Evolutionary conservation across 2,888 invertebrate species (phyloP), one percentile per base, ranked within the genome.

Genomic region (Caenorhabditis auriculariae): DNA sequence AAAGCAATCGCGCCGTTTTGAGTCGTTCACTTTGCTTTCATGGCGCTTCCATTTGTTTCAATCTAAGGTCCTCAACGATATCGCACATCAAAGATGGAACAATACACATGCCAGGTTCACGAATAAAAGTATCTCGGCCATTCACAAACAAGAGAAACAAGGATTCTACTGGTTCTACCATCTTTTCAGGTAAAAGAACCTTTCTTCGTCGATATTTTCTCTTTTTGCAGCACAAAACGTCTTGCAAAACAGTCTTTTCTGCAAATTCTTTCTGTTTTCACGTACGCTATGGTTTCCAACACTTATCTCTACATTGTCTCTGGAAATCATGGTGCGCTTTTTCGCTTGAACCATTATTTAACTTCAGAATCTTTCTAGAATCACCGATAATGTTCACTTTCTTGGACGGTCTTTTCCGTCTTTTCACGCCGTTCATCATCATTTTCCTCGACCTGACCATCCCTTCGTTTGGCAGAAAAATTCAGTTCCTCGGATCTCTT

Each of bases 51-150:
- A 15, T 32, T 15, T 12, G 7, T 12, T 15, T n/a, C n/a, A n/a
- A n/a, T n/a, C n/a, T 52, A 26, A 72, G 74, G 72, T 74, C 2
- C 54, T 78, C 27, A 78, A 78, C 45, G 78, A 78, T 50, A 68
- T 78, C 27, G 69, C 73, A 19, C 74, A 78, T 55, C 64, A 71
- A 42, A 50, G 78, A 38, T 78, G 78, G 78, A 78, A 78, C 54
- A 72, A 77, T 50, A 72, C 76, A 1, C 67, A 73, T 28, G 72
- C 64, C 0, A 58, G 60, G 19, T 78, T 78, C 54, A 73, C 66
- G 1, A 64, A 70, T 0, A 56, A 64, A 24, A 72, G 69, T 43
- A 62, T 78, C 29, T 65, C 72, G 7, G 50, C 69, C 4, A 69
- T 72, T 39, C 63, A 67, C 32, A 65, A 69, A 45, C 42, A 54